These are phyloP conservation scores for Acanthosoma haemorrhoidale DNA, from an alignment of 2,888 invertebrate genomes.

Conservation along the genomic window DNA sequence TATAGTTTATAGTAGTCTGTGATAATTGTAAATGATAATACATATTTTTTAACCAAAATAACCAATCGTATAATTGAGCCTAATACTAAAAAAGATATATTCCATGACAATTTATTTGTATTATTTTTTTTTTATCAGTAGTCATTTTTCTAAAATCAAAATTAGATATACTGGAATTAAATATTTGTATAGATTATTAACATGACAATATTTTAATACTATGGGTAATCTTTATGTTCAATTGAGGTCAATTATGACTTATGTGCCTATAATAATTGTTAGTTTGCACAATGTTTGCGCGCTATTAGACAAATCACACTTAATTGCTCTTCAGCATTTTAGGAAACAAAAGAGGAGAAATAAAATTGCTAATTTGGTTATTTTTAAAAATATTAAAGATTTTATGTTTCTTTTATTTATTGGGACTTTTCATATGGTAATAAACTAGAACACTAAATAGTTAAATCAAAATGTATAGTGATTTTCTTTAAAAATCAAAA, in stretches of 20 bases:
- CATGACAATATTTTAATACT: conserved; percentile 6
- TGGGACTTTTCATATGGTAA: neutral
- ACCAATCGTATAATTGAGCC: neutral
- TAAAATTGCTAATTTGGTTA: neutral
- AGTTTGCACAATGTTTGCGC: neutral
- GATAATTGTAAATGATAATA: conserved; percentile 5
- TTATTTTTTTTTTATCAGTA: neutral
- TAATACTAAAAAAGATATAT: neutral
- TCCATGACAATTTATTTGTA: neutral
- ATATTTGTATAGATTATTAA: neutral
- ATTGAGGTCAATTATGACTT: conserved; percentile 7
- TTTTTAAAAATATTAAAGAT: neutral
- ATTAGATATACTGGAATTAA: neutral
- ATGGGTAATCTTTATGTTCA: neutral
- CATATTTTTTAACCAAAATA: conserved; percentile 7
- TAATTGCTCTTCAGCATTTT: neutral
- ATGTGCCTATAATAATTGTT: neutral
- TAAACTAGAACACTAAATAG: neutral
- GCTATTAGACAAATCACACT: neutral
- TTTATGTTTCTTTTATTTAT: neutral
- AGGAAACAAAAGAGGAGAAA: neutral
- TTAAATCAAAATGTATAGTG: neutral
- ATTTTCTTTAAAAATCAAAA: neutral
- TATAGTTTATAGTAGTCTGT: neutral
- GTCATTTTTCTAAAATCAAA: neutral